Conservation (phyloP, 1,140 invertebrate genomes). For the Aricia agestis region DNA sequence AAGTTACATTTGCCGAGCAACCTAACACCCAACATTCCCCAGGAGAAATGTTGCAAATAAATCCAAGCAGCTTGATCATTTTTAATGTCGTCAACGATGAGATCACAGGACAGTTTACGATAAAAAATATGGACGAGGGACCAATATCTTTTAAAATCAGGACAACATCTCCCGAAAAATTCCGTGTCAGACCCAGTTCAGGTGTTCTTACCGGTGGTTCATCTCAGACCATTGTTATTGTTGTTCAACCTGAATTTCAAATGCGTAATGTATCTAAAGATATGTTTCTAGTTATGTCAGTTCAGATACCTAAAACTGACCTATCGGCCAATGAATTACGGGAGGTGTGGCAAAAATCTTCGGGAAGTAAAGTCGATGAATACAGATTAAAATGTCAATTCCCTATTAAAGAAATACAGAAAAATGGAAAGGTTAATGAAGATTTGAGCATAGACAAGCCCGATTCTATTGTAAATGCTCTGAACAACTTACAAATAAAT, state of each 20-base stretch:
- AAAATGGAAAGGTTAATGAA: conserved; percentile 47
- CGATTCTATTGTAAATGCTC: conserved; percentile 43
- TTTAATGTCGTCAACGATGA: conserved; percentile 82
- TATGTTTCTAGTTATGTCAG: conserved; percentile 67
- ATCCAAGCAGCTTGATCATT: conserved; percentile 78
- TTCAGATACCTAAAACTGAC: conserved; percentile 58
- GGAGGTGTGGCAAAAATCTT: conserved; percentile 64
- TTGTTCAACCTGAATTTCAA: conserved; percentile 62
- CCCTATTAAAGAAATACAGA: conserved; percentile 49
- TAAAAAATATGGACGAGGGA: conserved; percentile 82
- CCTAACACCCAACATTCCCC: conserved; percentile 53
- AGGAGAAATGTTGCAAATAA: conserved; percentile 72
- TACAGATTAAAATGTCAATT: conserved; percentile 69
- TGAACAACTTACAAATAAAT: conserved; percentile 54
- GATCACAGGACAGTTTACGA: conserved; percentile 78
- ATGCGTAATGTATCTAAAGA: conserved; percentile 56
- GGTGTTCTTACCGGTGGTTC: conserved; percentile 81
- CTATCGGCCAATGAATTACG: conserved; percentile 54
- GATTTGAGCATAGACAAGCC: conserved; percentile 41
- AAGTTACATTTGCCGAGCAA: conserved; percentile 74
- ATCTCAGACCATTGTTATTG: conserved; percentile 65
- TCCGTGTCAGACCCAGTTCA: conserved; percentile 89
- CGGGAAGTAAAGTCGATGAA: conserved; percentile 62
- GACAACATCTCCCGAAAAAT: conserved; percentile 90
- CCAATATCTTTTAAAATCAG: conserved; percentile 85